Evolutionary conservation across 2,888 invertebrate species (phyloP), one percentile per base, ranked within the genome.

Genomic region (Abscondita cerata): DNA sequence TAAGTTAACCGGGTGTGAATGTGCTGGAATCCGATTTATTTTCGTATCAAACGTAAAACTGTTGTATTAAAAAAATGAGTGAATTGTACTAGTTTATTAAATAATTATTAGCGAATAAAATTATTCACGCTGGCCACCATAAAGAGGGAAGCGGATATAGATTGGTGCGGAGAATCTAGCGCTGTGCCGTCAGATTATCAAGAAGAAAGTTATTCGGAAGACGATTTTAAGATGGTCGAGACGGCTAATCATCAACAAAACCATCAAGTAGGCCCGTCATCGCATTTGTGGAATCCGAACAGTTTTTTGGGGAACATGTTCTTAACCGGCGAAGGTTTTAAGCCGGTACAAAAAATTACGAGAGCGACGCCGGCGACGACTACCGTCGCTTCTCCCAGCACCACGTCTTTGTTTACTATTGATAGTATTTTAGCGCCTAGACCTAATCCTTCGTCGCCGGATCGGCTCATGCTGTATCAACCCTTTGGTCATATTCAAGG

Each of bases 391-490:
- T 68, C 72, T 60, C 68, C 70, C 52, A 70, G 68, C 80, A 78
- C 73, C 65, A 81, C 86, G 16, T 88, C 89, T 3, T 84, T 92
- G 65, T 93, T 93, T 80, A 93, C 93, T 72, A 93, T 93, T 75
- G 93, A 93, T 81, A 93, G 92, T 81, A 92, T 93, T 73, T 82
- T 93, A 78, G 92, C 92, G 48, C 91, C 92, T 53, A 83, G 88
- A 59, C 87, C 88, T 48, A 84, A 83, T 67, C 76, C 77, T 8
- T 70, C 77, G 71, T 81, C 86, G 60, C 85, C 85, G 38, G 86
- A 86, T 64, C 83, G 87, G 65, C 73, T 78, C 8, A 71, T 81
- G 51, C 78, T 85, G 70, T 83, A 84, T 75, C 84, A 83, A 76
- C 84, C 85, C 50, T 77, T 86, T 70, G 83, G 85, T 8, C 90